Conservation (phyloP, 2,888 invertebrate genomes). For the Apantesis nais region DNA sequence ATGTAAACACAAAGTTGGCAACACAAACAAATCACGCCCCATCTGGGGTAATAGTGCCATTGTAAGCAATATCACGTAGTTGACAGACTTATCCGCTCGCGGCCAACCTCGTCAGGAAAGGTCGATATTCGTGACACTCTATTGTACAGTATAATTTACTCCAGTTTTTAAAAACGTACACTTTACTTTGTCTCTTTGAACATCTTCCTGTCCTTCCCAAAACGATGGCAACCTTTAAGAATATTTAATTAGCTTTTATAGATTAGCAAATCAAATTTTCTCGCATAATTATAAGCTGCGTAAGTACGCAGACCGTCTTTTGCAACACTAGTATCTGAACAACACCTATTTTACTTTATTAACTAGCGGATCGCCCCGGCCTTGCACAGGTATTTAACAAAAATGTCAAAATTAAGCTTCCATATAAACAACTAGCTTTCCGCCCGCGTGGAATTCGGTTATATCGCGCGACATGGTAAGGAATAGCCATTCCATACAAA, state of each 20-base stretch:
- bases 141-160: neutral
- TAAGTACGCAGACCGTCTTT: too few relatives aligned
- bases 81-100: conserved; percentile 13
- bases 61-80: conserved; percentile 35
- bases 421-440: too few relatives aligned
- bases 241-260: neutral
- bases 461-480: too few relatives aligned
- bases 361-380: too few relatives aligned
- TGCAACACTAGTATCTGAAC: too few relatives aligned
- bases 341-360: neutral
- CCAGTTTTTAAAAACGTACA: neutral
- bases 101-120: conserved; percentile 30
- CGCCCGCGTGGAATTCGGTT: too few relatives aligned
- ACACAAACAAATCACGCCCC: conserved; percentile 17
- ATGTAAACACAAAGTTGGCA: conserved; percentile 4
- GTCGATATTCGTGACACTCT: neutral
- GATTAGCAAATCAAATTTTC: too few relatives aligned
- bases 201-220: neutral
- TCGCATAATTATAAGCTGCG: neutral
- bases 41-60: conserved; percentile 45
- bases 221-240: neutral
- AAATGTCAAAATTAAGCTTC: too few relatives aligned
- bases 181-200: neutral
- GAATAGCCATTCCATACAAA: too few relatives aligned
- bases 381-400: too few relatives aligned